Evolutionary conservation across 2,797 vertebrate genomes (phyloP).

Genomic region (Numenius phaeopus): DNA sequence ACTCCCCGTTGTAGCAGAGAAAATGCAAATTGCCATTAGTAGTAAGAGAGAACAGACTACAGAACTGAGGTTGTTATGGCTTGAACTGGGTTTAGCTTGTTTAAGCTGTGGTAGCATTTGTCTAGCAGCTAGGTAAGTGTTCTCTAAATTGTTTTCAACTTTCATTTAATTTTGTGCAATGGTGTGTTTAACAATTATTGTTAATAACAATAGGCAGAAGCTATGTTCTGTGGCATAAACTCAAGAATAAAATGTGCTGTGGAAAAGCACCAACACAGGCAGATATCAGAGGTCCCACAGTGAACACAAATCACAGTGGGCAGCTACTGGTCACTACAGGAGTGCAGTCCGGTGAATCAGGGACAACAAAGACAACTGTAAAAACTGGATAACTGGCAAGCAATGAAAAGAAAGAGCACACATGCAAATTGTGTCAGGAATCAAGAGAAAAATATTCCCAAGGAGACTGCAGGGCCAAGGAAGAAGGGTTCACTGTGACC

Average conservation of each 20-base stretch:
- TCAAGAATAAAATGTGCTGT: background rate
- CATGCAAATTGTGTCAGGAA: accelerated
- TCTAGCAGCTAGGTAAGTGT: background rate
- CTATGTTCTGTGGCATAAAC: background rate
- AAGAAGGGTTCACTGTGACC: background rate
- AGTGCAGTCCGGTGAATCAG: background rate
- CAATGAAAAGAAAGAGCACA: background rate
- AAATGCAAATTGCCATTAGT: background rate
- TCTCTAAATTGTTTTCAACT: background rate
- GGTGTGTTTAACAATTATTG: background rate
- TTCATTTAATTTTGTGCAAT: background rate
- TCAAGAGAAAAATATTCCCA: background rate
- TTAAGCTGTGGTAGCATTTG: background rate
- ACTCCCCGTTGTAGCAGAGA: background rate
- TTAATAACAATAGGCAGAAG: background rate
- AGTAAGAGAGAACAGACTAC: background rate
- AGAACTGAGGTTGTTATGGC: background rate
- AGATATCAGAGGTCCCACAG: background rate
- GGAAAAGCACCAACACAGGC: background rate
- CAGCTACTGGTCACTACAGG: background rate
- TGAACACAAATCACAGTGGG: background rate
- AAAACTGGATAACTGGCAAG: background rate
- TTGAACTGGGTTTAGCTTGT: background rate
- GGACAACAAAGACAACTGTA: background rate
- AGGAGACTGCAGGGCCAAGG: background rate